Conservation (phyloP, 2,113 vertebrate genomes). For the Crotalus helleri region DNA sequence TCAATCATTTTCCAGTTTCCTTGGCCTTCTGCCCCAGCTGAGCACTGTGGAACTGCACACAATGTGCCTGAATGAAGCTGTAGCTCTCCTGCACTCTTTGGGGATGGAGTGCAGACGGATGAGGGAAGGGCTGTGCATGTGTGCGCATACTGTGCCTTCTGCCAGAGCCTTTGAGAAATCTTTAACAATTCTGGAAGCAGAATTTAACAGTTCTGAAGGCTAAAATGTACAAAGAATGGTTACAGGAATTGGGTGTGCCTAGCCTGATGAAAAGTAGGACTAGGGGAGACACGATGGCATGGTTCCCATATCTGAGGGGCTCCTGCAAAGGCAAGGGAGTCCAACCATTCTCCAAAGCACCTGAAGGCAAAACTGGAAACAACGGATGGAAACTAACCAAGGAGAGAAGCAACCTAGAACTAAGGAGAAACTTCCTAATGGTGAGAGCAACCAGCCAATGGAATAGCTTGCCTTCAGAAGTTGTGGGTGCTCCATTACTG, state of each 20-base stretch:
- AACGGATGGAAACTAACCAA: background rate
- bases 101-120: background rate
- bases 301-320: background rate
- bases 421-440: no score
- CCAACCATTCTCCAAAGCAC: background rate
- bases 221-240: background rate
- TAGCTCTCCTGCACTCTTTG: background rate
- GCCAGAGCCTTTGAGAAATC: background rate
- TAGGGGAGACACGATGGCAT: background rate
- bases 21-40: background rate
- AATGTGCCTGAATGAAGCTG: background rate
- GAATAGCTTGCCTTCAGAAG: no score
- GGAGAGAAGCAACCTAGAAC: no score
- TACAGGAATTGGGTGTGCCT: background rate
- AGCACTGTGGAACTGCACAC: background rate
- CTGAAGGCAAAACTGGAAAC: background rate
- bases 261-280: background rate
- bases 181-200: background rate
- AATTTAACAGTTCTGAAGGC: background rate
- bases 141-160: background rate
- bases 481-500: no score
- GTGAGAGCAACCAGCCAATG: no score
- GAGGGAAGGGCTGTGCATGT: background rate
- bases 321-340: background rate
- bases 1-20: background rate